Evolutionary conservation across 2,888 invertebrate species (phyloP).

Genomic region (Diabrotica balteata): DNA sequence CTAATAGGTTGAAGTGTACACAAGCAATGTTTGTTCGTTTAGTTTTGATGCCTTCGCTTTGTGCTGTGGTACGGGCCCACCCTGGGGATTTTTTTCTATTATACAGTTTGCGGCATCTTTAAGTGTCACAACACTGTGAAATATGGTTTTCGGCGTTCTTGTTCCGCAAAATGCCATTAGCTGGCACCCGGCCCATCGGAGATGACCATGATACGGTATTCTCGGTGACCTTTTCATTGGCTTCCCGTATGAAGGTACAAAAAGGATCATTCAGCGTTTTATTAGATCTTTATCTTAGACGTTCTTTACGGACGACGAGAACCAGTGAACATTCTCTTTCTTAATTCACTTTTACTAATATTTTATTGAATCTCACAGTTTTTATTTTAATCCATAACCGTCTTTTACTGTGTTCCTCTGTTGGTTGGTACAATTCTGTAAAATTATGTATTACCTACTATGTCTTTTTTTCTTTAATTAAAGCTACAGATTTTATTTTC

Average conservation of each 20-base stretch:
- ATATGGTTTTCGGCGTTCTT: conserved; percentile 30
- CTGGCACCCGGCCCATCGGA: conserved; percentile 9
- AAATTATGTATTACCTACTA: too few relatives aligned
- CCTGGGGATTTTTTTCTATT: conserved; percentile 46
- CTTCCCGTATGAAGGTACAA: background rate
- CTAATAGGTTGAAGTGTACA: conserved; percentile 53
- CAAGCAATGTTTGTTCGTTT: conserved; percentile 54
- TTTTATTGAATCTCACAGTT: too few relatives aligned
- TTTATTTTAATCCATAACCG: too few relatives aligned
- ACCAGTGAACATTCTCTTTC: too few relatives aligned
- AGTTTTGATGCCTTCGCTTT: conserved; percentile 53
- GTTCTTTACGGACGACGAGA: too few relatives aligned
- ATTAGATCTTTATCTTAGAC: too few relatives aligned
- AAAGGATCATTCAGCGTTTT: too few relatives aligned
- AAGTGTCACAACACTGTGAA: conserved; percentile 37
- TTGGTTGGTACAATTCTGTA: too few relatives aligned
- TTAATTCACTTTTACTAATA: too few relatives aligned
- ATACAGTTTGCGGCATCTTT: conserved; percentile 35
- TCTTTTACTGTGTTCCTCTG: too few relatives aligned
- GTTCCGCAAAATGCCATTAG: conserved; percentile 30
- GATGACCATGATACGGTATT: conserved; percentile 2
- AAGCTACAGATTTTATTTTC: too few relatives aligned
- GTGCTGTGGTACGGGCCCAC: conserved; percentile 50
- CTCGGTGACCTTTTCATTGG: conserved; percentile 10
- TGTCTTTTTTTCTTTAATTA: too few relatives aligned